Conservation (phyloP, 2,797 vertebrate species). For the Pteronotus mesoamericanus region DNA sequence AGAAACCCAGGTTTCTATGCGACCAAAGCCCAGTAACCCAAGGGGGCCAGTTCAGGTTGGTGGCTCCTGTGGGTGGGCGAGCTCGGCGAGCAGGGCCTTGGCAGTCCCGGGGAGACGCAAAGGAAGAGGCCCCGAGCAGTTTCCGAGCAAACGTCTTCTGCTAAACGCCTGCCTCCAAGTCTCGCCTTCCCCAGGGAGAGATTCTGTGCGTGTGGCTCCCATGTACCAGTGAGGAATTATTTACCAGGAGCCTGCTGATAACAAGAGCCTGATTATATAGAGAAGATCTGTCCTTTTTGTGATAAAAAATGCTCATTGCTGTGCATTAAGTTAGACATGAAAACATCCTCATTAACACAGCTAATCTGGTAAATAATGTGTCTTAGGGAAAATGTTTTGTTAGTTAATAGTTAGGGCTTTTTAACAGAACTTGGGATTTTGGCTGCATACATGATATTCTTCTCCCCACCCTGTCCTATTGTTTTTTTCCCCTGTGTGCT, state of each 20-base stretch:
- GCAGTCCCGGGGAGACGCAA: background rate
- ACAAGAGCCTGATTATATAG: slow-evolving; percentile 46
- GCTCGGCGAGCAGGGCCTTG: background rate
- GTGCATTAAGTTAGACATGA: slow-evolving; percentile 78
- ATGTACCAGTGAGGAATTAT: slow-evolving; percentile 48
- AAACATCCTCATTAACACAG: slow-evolving; percentile 75
- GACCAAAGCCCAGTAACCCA: background rate
- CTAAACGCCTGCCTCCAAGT: background rate
- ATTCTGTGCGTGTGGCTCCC: background rate
- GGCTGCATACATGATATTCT: slow-evolving; percentile 47
- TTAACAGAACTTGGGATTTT: slow-evolving; percentile 57
- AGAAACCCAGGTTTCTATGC: background rate
- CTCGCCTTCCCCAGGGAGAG: background rate
- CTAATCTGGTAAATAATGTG: slow-evolving; percentile 78
- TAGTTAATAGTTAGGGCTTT: slow-evolving; percentile 80
- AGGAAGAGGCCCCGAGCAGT: background rate
- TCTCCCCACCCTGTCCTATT: background rate
- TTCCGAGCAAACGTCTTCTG: background rate
- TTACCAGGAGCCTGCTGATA: slow-evolving; percentile 35
- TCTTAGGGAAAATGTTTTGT: slow-evolving; percentile 79
- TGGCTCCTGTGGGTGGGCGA: background rate
- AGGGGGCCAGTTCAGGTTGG: background rate
- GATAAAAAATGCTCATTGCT: slow-evolving; percentile 70
- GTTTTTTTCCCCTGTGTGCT: background rate
- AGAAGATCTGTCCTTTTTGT: slow-evolving; percentile 48